These are phyloP conservation scores for Hesperia comma DNA, from an alignment of 2,888 invertebrate genomes.

Conservation along the genomic window DNA sequence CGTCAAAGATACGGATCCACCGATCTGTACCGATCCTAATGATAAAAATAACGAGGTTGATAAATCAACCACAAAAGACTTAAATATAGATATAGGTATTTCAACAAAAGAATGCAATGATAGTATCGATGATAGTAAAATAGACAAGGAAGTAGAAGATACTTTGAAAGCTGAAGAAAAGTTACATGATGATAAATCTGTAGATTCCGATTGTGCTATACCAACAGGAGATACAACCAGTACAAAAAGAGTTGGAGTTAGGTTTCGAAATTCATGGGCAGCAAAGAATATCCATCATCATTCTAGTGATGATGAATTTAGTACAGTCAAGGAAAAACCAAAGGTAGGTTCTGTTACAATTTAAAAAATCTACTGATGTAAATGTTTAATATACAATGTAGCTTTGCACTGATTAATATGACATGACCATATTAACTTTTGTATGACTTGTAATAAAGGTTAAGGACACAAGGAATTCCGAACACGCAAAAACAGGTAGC, in stretches of 20 bases:
- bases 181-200: constrained; percentile 71
- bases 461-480: constrained; percentile 60
- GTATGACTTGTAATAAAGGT: constrained; percentile 60
- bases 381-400: not conserved
- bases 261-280: constrained; percentile 73
- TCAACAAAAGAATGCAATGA: constrained; percentile 31
- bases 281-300: constrained; percentile 60
- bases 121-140: constrained; percentile 33
- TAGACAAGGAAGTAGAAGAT: constrained; percentile 39
- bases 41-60: constrained; percentile 27
- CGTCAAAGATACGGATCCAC: constrained; percentile 47
- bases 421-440: constrained; percentile 43
- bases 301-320: constrained; percentile 70
- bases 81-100: constrained; percentile 15
- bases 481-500: constrained; percentile 63
- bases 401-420: constrained; percentile 23
- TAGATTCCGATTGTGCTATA: constrained; percentile 62
- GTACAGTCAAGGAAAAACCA: constrained; percentile 61
- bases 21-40: constrained; percentile 32
- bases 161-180: constrained; percentile 55
- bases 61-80: constrained; percentile 24
- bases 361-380: not conserved
- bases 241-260: constrained; percentile 66
- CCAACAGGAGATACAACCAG: constrained; percentile 63
- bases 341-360: constrained; percentile 57